These are phyloP conservation scores for Cairina moschata DNA, from an alignment of 2,113 vertebrate genomes.

Conservation along the genomic window DNA sequence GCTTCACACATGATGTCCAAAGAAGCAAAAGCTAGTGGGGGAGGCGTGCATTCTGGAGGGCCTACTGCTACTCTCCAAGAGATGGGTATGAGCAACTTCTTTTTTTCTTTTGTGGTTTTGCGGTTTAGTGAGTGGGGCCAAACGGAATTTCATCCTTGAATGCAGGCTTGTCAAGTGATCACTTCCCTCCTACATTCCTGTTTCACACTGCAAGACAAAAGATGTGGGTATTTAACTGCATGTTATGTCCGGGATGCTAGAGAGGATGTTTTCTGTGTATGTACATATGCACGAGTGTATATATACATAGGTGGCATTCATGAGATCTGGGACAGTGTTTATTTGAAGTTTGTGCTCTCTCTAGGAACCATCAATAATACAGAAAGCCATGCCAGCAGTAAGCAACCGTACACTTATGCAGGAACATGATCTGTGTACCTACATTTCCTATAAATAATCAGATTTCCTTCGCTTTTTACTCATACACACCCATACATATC, in stretches of 20 bases:
- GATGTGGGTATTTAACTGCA: neutral
- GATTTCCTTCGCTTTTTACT: neutral
- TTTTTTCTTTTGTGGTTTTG: neutral
- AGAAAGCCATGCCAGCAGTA: neutral
- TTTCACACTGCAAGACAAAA: neutral
- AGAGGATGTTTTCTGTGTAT: neutral
- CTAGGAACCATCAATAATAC: neutral
- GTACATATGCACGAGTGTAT: neutral
- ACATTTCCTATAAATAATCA: neutral
- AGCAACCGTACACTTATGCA: neutral
- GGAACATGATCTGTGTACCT: neutral
- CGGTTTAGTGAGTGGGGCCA: neutral
- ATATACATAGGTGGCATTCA: neutral
- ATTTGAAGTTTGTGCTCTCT: neutral
- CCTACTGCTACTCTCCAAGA: slow-evolving; percentile 27
- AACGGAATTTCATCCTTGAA: neutral
- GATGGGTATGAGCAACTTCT: slow-evolving; percentile 9
- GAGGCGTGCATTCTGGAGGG: slow-evolving; percentile 1
- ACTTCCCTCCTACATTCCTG: neutral
- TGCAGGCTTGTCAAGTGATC: neutral
- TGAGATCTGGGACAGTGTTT: neutral
- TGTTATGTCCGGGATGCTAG: neutral
- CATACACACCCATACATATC: neutral
- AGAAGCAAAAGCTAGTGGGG: neutral
- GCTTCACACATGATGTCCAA: slow-evolving; percentile 4